Percentiles rank a stretch among this genome's conserved stretches.
These are phyloP conservation scores for Myrmophylax atrothorax DNA, from an alignment of 2,113 vertebrate species.

Conservation along the genomic window DNA sequence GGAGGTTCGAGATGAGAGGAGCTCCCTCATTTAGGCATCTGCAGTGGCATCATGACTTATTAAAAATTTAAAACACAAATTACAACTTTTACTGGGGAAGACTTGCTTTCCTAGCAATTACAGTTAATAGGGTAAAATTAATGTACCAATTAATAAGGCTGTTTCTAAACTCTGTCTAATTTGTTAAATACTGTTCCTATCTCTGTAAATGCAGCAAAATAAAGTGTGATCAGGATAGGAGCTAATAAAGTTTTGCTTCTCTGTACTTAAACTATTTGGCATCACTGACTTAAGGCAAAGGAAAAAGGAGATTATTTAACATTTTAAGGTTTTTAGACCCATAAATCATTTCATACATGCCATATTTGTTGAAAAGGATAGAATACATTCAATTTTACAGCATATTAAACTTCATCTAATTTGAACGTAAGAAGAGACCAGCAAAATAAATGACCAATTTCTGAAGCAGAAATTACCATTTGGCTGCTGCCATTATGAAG, in stretches of 20 bases:
- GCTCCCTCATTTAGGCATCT: not conserved
- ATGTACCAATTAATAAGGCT: constrained; percentile 79
- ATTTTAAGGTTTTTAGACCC: constrained; percentile 77
- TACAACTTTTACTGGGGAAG: constrained; percentile 60
- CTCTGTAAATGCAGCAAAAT: not conserved
- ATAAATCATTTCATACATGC: constrained; percentile 81
- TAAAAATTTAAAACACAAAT: constrained; percentile 72
- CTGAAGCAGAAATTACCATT: constrained; percentile 86
- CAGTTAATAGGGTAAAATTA: constrained; percentile 78
- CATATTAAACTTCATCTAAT: constrained; percentile 87
- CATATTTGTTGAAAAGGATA: constrained; percentile 81
- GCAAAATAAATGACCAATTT: constrained; percentile 89
- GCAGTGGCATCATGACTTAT: not conserved
- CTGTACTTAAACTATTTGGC: constrained; percentile 73
- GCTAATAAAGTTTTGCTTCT: constrained; percentile 75
- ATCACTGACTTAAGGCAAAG: constrained; percentile 73
- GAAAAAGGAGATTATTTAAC: constrained; percentile 80
- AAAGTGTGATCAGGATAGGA: constrained; percentile 22
- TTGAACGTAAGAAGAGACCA: constrained; percentile 83
- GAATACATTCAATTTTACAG: constrained; percentile 85
- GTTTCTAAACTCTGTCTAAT: constrained; percentile 57
- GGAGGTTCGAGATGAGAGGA: fast-evolving
- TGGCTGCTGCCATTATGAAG: constrained; percentile 81
- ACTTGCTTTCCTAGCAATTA: constrained; percentile 74
- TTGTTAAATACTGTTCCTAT: constrained; percentile 7